These are phyloP conservation scores for Clostera curtula DNA, from an alignment of 2,888 invertebrate genomes.

Conservation along the genomic window DNA sequence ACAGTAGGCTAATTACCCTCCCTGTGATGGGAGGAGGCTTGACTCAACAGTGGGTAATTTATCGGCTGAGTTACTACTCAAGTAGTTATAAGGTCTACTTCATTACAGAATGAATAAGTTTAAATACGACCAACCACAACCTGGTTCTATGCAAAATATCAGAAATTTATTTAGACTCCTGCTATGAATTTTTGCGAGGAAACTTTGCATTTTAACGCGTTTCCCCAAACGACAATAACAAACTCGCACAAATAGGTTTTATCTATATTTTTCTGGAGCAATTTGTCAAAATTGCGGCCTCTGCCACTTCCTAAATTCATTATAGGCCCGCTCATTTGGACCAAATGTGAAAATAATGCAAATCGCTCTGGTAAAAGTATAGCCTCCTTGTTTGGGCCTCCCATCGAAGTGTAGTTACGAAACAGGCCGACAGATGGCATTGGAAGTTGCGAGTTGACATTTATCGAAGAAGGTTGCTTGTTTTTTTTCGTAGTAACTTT, in stretches of 20 bases:
- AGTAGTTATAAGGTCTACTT: too few species aligned
- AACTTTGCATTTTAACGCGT: too few species aligned
- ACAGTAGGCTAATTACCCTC: too few species aligned
- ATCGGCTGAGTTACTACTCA: too few species aligned
- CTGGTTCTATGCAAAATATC: too few species aligned
- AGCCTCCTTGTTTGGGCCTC: conserved; percentile 16
- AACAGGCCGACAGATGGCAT: conserved; percentile 25
- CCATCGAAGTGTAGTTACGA: conserved; percentile 22
- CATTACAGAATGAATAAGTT: too few species aligned
- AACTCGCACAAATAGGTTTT: background rate
- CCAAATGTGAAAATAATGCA: conserved; percentile 30
- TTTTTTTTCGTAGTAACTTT: conserved; percentile 7
- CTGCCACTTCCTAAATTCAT: conserved; percentile 23
- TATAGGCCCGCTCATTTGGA: conserved; percentile 25
- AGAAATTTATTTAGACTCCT: too few species aligned
- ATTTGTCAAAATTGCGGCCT: conserved; percentile 15
- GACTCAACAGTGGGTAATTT: too few species aligned
- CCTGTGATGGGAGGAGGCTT: too few species aligned
- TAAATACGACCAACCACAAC: too few species aligned
- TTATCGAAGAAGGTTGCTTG: conserved; percentile 6
- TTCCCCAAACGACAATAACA: background rate
- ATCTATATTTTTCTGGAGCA: conserved; percentile 11
- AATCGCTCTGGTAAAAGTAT: conserved; percentile 21
- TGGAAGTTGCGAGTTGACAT: conserved; percentile 10
- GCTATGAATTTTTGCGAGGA: too few species aligned